Percentiles rank a stretch among this genome's conserved stretches.
phyloP scores from a whole-genome alignment of 2,113 vertebrate species.

The Clarias magur region DNA sequence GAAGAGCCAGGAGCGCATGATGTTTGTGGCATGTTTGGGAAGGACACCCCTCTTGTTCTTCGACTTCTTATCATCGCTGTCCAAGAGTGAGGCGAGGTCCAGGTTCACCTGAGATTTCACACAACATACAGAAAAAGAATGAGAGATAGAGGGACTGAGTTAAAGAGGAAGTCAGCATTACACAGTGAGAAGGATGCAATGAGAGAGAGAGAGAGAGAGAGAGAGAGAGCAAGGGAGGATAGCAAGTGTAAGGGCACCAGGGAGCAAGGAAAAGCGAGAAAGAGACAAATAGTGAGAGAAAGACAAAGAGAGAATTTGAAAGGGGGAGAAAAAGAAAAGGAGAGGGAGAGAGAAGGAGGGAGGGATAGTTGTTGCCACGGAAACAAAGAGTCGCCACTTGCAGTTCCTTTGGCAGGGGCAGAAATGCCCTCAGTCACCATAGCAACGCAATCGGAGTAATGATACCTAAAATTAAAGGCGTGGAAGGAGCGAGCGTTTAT shows the following conservation, averaged over 20 bases:
- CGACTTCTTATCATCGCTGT: constrained; percentile 96
- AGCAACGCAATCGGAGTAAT: constrained; percentile 75
- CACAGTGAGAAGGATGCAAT: constrained; percentile 33
- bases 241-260: too few relatives aligned
- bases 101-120: constrained; percentile 85
- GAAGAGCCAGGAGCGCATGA: constrained; percentile 99
- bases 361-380: constrained; percentile 74
- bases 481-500: constrained; percentile 42
- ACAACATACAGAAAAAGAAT: constrained; percentile 34
- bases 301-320: not conserved
- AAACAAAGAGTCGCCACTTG: constrained; percentile 75
- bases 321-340: constrained; percentile 6
- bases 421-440: constrained; percentile 75
- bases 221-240: not conserved
- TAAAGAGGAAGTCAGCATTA: not conserved
- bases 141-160: constrained; percentile 11
- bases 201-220: not conserved
- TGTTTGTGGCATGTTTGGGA: constrained; percentile 98
- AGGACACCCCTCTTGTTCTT: constrained; percentile 97
- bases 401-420: constrained; percentile 67
- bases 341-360: constrained; percentile 32
- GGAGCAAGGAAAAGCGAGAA: not conserved
- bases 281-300: not conserved
- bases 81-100: constrained; percentile 93
- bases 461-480: constrained; percentile 69